phyloP scores from a whole-genome alignment of 1,140 invertebrate species.

The Palaemon carinicauda region DNA sequence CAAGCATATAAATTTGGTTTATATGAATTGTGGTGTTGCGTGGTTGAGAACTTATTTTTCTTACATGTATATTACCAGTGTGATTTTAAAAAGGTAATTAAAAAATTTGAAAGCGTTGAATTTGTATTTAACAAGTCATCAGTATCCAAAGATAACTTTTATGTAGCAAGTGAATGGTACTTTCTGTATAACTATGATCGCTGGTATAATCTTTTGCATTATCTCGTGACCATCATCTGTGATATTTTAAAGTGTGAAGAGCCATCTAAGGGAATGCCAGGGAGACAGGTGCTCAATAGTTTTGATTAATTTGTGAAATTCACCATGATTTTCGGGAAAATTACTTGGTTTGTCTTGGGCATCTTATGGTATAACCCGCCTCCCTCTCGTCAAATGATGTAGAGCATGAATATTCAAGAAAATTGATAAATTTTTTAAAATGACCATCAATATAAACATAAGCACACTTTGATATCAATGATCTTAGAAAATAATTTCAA shows the following conservation, averaged over 20 bases:
- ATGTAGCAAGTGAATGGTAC: conserved; percentile 31
- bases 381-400: conserved; percentile 5
- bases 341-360: conserved; percentile 39
- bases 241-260: conserved; percentile 57
- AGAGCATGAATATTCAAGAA: background rate
- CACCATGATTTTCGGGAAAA: conserved; percentile 39
- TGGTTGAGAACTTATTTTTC: conserved; percentile 49
- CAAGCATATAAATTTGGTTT: background rate
- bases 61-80: conserved; percentile 43
- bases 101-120: conserved; percentile 24
- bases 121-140: conserved; percentile 48
- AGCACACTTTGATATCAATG: background rate
- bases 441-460: background rate
- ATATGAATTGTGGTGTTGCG: conserved; percentile 28
- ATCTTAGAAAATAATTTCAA: background rate
- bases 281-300: conserved; percentile 54
- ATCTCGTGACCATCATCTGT: conserved; percentile 54
- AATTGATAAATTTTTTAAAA: no score
- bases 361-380: conserved; percentile 31
- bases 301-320: conserved; percentile 46
- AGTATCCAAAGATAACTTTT: conserved; percentile 53
- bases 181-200: conserved; percentile 32
- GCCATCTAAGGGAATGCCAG: conserved; percentile 55
- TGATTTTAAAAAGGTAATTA: conserved; percentile 15
- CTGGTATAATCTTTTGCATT: conserved; percentile 43